Base-by-base conservation (phyloP, 2,113 vertebrate genomes). In the Echinops telfairi region DNA sequence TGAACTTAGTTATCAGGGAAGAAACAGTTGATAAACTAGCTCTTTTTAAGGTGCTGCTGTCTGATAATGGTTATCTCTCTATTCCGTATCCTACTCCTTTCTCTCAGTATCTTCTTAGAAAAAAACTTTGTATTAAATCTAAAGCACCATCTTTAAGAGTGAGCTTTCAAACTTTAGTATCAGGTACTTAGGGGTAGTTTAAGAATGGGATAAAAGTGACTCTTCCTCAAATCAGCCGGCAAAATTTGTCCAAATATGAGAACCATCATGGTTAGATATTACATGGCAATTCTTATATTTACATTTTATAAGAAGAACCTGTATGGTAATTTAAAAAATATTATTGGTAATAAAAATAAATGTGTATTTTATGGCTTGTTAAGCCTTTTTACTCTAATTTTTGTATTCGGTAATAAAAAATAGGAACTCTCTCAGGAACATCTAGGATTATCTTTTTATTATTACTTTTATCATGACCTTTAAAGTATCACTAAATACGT, bases 1-100 rank as follows among this genome's bases (percentile, higher is more conserved):
- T 95, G 92, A 94, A 93, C 70, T 92, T 91, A 68, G 77, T 92
- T 96, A 96, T 93, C 90, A 86, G 78, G 70, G 79, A 29, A 73
- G 95, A 82, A 14, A 70, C 38, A 77, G 40, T 92, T 94, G 95
- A 88, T 92, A 95, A 93, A 80, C 86, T 88, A 90, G 88, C 88
- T 97, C 58, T 92, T 47, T 83, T 81, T 93, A 90, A 92, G 92
- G 71, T 93, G 83, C 76, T 83, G 25, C 83, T 96, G 83, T 94
- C 86, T 92, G 94, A 92, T 97, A 95, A 92, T 83, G 57, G 66
- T 94, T 90, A 62, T 92, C 80, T 92, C 6, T 64, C 11, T 16
- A 73, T 27, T 75, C 47, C 60, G 31, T 68, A 68, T 73, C 82
- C 27, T 12, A 43, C 3, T 31, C 29, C 11, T 29, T 29, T 8